Percentiles rank a stretch among this genome's conserved stretches.
Conservation (phyloP, 2,888 invertebrate species). For the Sipha maydis region DNA sequence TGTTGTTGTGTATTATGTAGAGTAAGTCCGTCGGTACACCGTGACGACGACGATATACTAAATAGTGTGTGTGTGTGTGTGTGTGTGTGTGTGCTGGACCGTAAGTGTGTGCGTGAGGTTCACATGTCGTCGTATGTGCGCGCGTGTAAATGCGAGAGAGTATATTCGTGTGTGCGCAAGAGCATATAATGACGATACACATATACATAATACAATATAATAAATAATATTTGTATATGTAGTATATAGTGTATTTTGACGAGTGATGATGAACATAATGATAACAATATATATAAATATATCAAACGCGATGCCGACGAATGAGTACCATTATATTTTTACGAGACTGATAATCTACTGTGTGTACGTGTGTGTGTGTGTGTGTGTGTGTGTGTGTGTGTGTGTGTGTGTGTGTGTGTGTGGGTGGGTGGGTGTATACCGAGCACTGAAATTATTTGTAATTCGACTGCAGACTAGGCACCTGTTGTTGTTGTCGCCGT, state of each 20-base stretch:
- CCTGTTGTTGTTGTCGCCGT: not conserved
- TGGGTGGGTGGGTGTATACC: too few species aligned
- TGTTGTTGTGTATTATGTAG: constrained; percentile 5
- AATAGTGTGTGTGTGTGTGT: not conserved
- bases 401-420: too few species aligned
- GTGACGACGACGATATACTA: not conserved
- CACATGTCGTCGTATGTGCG: not conserved
- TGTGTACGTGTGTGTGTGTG: too few species aligned
- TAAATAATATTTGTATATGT: not conserved
- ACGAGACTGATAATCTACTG: too few species aligned
- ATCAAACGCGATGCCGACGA: not conserved
- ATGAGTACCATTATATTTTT: not conserved
- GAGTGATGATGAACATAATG: too few species aligned
- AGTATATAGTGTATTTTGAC: not conserved
- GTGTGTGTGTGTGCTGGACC: not conserved
- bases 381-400: too few species aligned
- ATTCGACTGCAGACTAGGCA: not conserved
- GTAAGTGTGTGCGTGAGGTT: not conserved
- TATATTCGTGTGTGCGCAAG: not conserved
- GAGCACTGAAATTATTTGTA: not conserved
- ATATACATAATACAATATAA: not conserved
- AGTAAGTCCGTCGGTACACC: constrained; percentile 31
- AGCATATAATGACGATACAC: not conserved
- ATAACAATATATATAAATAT: too few species aligned
- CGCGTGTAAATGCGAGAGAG: not conserved